Conservation (phyloP, 2,797 vertebrate genomes). For the Pyrrhura leucotis region DNA sequence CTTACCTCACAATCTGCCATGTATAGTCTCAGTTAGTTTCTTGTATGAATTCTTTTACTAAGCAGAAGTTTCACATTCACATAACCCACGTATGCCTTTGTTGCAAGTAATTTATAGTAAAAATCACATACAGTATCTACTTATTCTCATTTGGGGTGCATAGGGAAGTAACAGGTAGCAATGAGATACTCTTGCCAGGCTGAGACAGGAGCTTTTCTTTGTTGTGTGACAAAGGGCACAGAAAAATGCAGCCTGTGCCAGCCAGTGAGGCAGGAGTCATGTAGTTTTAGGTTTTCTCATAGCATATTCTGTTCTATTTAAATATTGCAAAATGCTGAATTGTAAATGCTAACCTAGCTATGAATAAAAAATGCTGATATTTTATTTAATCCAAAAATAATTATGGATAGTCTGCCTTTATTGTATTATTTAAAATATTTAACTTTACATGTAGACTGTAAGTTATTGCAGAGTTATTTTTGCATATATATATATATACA, state of each 20-base stretch:
- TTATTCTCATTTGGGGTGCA: neutral
- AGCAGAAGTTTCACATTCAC: neutral
- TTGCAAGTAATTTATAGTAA: constrained; percentile 30
- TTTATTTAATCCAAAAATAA: constrained; percentile 79
- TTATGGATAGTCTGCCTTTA: constrained; percentile 69
- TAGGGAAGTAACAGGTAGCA: neutral
- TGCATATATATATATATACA: neutral
- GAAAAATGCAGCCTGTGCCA: neutral
- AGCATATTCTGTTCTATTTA: constrained; percentile 70
- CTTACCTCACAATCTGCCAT: neutral
- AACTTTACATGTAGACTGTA: constrained; percentile 65
- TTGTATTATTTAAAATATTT: constrained; percentile 75
- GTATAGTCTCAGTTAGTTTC: neutral
- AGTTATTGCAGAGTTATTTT: constrained; percentile 19
- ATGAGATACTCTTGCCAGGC: neutral
- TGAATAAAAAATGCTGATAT: constrained; percentile 79
- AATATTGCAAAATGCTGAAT: constrained; percentile 78
- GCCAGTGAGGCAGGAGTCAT: constrained; percentile 21
- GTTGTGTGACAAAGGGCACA: neutral
- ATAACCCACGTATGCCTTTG: neutral
- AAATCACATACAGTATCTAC: neutral
- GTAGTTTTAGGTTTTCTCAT: constrained; percentile 64
- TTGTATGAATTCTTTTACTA: constrained; percentile 34
- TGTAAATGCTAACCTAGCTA: constrained; percentile 76
- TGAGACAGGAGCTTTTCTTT: constrained; percentile 11